phyloP scores from a whole-genome alignment of 2,113 vertebrate genomes.

The Malaclemys terrapin region DNA sequence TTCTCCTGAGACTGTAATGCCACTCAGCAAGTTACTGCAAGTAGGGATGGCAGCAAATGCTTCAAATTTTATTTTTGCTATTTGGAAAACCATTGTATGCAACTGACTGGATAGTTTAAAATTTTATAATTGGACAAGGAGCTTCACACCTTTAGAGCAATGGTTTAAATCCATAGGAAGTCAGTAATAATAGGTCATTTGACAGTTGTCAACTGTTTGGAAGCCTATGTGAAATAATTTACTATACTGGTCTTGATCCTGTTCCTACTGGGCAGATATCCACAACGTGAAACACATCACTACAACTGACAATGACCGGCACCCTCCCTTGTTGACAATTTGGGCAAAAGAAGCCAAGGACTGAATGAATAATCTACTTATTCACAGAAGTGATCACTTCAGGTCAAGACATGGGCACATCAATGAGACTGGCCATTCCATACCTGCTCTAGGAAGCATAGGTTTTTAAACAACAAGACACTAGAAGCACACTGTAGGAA shows the following conservation, averaged over 20 bases:
- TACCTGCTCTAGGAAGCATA: neutral
- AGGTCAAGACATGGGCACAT: neutral
- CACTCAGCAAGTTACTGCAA: neutral
- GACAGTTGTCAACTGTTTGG: neutral
- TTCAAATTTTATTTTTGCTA: neutral
- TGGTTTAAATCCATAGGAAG: neutral
- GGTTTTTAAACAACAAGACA: neutral
- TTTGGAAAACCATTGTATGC: neutral
- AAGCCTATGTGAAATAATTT: neutral
- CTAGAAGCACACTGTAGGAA: neutral
- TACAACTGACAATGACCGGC: neutral
- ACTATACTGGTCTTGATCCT: neutral
- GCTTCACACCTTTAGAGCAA: neutral
- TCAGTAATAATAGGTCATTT: neutral
- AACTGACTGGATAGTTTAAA: neutral
- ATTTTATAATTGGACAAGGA: neutral
- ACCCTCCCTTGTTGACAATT: neutral
- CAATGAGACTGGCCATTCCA: neutral
- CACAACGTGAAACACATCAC: neutral
- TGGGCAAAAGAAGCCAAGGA: neutral
- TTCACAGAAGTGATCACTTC: rapidly evolving
- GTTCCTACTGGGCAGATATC: neutral
- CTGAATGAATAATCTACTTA: neutral
- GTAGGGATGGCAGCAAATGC: neutral
- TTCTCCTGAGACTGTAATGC: neutral